These are phyloP conservation scores for Nephrotoma flavescens DNA, from an alignment of 2,888 invertebrate genomes.

Conservation along the genomic window DNA sequence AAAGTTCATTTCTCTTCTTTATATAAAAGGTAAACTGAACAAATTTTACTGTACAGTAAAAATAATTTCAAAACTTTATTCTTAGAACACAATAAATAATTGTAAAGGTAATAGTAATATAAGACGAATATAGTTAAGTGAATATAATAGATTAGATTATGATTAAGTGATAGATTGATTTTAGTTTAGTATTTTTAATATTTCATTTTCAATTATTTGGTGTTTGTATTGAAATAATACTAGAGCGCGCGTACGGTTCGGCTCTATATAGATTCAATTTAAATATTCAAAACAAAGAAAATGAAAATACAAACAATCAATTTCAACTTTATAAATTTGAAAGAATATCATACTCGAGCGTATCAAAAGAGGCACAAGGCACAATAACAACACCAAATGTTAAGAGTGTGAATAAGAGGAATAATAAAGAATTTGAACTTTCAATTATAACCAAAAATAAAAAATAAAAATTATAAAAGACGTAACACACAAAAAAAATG, in stretches of 20 bases:
- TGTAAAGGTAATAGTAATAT: neutral
- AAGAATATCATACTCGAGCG: neutral
- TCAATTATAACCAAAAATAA: neutral
- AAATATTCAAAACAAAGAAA: neutral
- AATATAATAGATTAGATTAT: neutral
- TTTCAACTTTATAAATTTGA: neutral
- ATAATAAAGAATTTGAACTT: neutral
- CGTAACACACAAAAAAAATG: neutral
- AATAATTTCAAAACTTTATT: neutral
- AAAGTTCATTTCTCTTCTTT: neutral
- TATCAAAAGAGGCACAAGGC: neutral
- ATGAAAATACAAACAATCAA: neutral
- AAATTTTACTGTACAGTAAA: neutral
- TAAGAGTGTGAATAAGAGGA: neutral
- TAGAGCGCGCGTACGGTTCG: neutral
- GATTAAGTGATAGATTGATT: neutral
- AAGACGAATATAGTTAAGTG: neutral
- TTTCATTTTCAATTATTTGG: neutral
- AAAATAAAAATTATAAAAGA: neutral
- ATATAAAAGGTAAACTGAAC: neutral
- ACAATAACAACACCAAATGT: neutral
- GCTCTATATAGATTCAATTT: neutral
- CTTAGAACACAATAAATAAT: neutral
- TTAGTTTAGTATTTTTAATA: neutral
- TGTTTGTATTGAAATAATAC: neutral